Evolutionary conservation across 2,797 vertebrate species (phyloP).

Genomic region (Hippoglossus hippoglossus): DNA sequence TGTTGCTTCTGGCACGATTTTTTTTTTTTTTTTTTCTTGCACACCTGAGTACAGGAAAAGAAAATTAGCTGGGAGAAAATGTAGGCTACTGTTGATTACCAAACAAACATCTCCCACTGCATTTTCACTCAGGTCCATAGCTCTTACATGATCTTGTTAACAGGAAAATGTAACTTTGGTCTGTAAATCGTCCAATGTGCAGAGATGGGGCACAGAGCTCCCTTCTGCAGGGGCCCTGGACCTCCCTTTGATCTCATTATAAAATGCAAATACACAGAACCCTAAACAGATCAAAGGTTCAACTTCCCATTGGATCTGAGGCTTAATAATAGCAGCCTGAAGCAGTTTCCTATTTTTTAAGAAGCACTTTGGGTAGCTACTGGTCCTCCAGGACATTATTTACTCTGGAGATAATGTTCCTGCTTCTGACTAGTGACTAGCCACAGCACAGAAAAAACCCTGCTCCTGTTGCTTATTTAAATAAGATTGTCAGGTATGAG

Average conservation of each 20-base stretch:
- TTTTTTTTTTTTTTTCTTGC: conserved; percentile 37
- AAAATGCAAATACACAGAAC: conserved; percentile 86
- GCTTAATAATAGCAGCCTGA: conserved; percentile 83
- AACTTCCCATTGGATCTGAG: conserved; percentile 82
- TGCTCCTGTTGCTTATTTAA: conserved; percentile 83
- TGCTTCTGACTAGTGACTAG: conserved; percentile 81
- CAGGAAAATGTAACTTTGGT: conserved; percentile 65
- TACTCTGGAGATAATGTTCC: conserved; percentile 85
- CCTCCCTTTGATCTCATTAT: conserved; percentile 87
- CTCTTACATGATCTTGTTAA: conserved; percentile 68
- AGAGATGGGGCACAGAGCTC: conserved; percentile 64
- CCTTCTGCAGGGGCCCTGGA: conserved; percentile 77
- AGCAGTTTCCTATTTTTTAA: conserved; percentile 81
- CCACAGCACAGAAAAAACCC: conserved; percentile 71
- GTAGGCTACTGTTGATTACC: conserved; percentile 60
- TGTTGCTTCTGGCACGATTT: conserved; percentile 73
- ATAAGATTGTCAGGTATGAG: conserved; percentile 80
- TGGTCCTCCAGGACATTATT: conserved; percentile 84
- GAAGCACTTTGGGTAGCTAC: conserved; percentile 80
- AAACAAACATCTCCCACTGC: conserved; percentile 60
- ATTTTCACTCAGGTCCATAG: conserved; percentile 55
- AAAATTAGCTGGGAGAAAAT: conserved; percentile 66
- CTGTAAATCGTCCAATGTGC: conserved; percentile 64
- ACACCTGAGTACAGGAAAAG: conserved; percentile 69
- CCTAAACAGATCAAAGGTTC: conserved; percentile 89